Evolutionary conservation across 2,888 invertebrate species (phyloP), one percentile per base, ranked within the genome.

Genomic region (Agrilus biguttatus): DNA sequence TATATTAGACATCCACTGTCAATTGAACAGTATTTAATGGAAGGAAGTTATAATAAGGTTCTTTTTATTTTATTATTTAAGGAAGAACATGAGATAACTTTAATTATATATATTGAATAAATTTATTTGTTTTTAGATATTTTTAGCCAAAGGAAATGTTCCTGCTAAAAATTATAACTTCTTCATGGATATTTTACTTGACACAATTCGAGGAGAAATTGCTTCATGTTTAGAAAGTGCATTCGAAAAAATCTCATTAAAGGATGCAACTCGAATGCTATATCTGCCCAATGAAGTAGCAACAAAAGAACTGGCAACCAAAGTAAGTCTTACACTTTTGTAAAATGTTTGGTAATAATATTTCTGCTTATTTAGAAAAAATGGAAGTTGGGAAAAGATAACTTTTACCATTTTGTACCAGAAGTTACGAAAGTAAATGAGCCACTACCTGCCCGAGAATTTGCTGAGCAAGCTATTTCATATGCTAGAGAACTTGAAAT

Each of bases 401-500:
- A 82, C 49, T 83, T 83, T 60, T 90, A 87, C 59, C 78, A 85
- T 55, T 95, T 93, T 65, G 70, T 76, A 0, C 77, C 79, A 34
- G 85, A 84, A 55, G 79, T 82, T 40, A 82, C 83, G 56, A 85
- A 75, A 66, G 75, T 64, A 1, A 78, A 80, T 54, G 85, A 87
- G 63, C 80, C 72, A 49, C 77, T 98, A 52, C 95, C 96, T 0
- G 91, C 96, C 7, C 73, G 78, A 28, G 87, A 93, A 59, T 72
- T 98, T 32, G 93, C 95, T 0, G 83, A 88, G 58, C 91, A 96
- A 65, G 88, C 91, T 14, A 86, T 98, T 54, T 91, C 90, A 62
- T 98, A 98, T 67, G 98, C 97, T 3, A 80, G 87, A 60, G 96
- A 98, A 72, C 75, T 98, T 53, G 97, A 98, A 71, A 97, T 95